A percentile compares a stretch with the other conserved stretches of the same genome.
phyloP scores from a whole-genome alignment of 2,797 vertebrate species.

The Squalus acanthias region DNA sequence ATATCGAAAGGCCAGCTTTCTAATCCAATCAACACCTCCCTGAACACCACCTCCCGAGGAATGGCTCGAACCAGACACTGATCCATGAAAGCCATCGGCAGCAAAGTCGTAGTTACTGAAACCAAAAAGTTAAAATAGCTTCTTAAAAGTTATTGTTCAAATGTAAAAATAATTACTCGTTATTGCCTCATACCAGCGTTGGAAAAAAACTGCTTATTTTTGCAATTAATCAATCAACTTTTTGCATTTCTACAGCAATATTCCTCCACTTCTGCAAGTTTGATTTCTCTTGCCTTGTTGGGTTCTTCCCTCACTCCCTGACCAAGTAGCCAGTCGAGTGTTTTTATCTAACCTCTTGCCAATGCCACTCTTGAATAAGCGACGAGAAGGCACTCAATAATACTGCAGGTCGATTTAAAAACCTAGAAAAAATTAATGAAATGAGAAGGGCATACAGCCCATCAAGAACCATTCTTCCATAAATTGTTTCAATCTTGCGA shows the following conservation, averaged over 20 bases:
- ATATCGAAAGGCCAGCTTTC: constrained; percentile 93
- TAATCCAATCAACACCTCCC: constrained; percentile 96
- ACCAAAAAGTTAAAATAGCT: constrained; percentile 36
- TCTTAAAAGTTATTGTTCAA: background rate
- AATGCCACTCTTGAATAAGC: too few species aligned
- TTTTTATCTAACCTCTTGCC: background rate
- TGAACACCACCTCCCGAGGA: constrained; percentile 73
- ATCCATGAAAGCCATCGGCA: constrained; percentile 84
- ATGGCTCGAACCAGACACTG: constrained; percentile 64
- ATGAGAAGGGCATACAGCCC: too few species aligned
- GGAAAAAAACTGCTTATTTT: background rate
- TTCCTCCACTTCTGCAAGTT: background rate
- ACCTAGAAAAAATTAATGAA: too few species aligned
- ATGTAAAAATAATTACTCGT: background rate
- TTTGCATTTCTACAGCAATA: background rate
- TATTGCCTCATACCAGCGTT: too few species aligned
- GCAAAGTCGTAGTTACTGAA: constrained; percentile 87
- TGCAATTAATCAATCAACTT: background rate
- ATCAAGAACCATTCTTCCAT: too few species aligned
- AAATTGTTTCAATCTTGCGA: too few species aligned
- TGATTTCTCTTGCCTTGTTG: background rate
- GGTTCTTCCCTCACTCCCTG: background rate
- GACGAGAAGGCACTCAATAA: too few species aligned
- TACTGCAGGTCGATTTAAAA: too few species aligned
- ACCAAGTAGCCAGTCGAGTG: too few species aligned